These are phyloP conservation scores for Heteromormyrus szaboi DNA, from an alignment of 2,797 vertebrate genomes.

Conservation along the genomic window DNA sequence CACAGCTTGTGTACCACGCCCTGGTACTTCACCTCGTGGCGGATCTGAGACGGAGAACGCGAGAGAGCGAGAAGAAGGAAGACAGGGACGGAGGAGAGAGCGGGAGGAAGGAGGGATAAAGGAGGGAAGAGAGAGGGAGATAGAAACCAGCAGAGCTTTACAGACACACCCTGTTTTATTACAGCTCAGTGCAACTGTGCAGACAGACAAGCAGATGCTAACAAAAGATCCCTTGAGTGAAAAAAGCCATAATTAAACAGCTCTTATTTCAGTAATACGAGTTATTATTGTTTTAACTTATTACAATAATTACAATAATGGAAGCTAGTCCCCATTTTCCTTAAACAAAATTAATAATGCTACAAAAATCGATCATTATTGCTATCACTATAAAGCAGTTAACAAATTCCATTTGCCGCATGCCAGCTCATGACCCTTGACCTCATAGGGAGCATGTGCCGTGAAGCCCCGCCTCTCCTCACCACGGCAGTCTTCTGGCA, in stretches of 20 bases:
- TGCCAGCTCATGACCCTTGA: not conserved
- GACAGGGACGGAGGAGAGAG: not conserved
- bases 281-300: not conserved
- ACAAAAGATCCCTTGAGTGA: not conserved
- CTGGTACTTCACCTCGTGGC: slow-evolving; percentile 87
- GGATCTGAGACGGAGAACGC: slow-evolving; percentile 60
- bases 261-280: not conserved
- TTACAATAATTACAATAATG: not conserved
- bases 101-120: not conserved
- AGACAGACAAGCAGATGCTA: not conserved
- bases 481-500: slow-evolving; percentile 82
- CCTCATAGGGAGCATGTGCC: not conserved
- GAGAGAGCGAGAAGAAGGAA: not conserved
- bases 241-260: not conserved
- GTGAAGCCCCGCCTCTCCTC: slow-evolving; percentile 41
- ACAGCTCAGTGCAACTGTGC: not conserved
- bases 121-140: not conserved
- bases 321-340: not conserved
- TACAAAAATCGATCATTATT: not conserved
- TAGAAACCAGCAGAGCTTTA: not conserved
- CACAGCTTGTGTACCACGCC: slow-evolving; percentile 84
- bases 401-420: not conserved
- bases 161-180: not conserved
- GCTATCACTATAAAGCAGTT: not conserved
- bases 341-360: not conserved